Evolutionary conservation across 1,140 invertebrate genomes (phyloP).

Genomic region (Achroia grisella): DNA sequence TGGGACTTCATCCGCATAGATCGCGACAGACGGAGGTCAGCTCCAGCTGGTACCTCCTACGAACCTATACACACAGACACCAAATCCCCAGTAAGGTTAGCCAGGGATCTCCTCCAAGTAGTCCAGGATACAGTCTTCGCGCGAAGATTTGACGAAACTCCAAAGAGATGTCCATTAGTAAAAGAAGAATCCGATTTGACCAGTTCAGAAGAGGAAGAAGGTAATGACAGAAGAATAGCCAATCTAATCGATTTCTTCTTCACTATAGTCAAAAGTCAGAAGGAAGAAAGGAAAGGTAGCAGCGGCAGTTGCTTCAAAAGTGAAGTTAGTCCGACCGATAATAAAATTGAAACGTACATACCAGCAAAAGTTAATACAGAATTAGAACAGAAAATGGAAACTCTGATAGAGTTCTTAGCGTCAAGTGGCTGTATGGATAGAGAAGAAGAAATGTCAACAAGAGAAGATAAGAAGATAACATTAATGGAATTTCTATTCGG

Average conservation of each 20-base stretch:
- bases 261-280: slow-evolving; percentile 65
- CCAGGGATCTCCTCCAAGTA: slow-evolving; percentile 63
- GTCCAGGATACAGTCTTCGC: slow-evolving; percentile 62
- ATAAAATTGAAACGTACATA: slow-evolving; percentile 42
- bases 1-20: slow-evolving; percentile 68
- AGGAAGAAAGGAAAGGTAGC: slow-evolving; percentile 54
- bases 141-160: slow-evolving; percentile 46
- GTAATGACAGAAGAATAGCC: slow-evolving; percentile 54
- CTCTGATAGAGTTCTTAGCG: slow-evolving; percentile 62
- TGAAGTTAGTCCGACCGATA: slow-evolving; percentile 49
- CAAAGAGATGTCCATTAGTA: slow-evolving; percentile 48
- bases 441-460: slow-evolving; percentile 30
- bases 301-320: slow-evolving; percentile 65
- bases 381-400: slow-evolving; percentile 67
- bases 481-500: slow-evolving; percentile 66
- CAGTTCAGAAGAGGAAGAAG: slow-evolving; percentile 55
- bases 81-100: slow-evolving; percentile 52
- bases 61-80: slow-evolving; percentile 44
- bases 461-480: slow-evolving; percentile 60
- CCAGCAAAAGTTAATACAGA: slow-evolving; percentile 54
- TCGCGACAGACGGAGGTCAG: slow-evolving; percentile 45
- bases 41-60: slow-evolving; percentile 36
- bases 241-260: slow-evolving; percentile 71
- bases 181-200: slow-evolving; percentile 59
- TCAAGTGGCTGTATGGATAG: slow-evolving; percentile 55